Conservation (phyloP, 1,140 invertebrate species). For the Drosophila truncata region DNA sequence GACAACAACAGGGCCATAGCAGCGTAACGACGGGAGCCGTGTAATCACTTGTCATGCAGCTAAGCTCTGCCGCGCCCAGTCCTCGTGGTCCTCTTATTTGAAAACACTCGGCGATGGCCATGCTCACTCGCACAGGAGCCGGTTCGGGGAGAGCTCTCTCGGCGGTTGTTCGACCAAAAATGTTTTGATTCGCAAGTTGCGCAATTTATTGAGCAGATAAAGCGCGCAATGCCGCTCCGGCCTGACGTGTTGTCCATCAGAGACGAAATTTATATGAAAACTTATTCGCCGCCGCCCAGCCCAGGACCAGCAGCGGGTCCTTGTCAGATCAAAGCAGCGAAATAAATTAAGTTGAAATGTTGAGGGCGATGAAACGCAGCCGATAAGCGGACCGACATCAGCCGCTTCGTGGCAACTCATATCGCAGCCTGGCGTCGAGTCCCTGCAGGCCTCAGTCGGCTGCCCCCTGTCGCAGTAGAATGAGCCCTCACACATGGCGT, state of each 20-base stretch:
- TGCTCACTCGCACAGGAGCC: constrained; percentile 17
- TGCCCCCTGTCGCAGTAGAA: too few relatives aligned
- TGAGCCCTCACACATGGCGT: constrained; percentile 43
- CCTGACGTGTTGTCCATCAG: constrained; percentile 55
- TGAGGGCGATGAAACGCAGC: constrained; percentile 52
- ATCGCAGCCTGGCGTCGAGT: constrained; percentile 40
- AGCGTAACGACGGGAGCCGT: constrained; percentile 44
- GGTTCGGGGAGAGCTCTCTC: constrained; percentile 2
- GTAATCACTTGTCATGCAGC: constrained; percentile 75
- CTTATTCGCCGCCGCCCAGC: constrained; percentile 32
- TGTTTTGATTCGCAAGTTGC: constrained; percentile 70
- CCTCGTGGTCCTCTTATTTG: constrained; percentile 61
- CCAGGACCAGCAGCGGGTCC: constrained; percentile 1
- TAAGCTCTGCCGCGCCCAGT: constrained; percentile 52
- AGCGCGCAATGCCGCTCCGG: constrained; percentile 27
- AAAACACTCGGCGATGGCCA: constrained; percentile 67
- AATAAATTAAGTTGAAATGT: constrained; percentile 75
- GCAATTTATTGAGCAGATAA: constrained; percentile 76
- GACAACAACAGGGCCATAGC: constrained; percentile 7
- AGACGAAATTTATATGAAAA: constrained; percentile 76
- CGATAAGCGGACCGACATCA: constrained; percentile 58
- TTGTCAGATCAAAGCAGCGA: constrained; percentile 65
- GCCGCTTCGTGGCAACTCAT: constrained; percentile 48
- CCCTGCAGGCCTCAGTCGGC: constrained; percentile 1
- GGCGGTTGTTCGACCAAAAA: constrained; percentile 39